These are phyloP conservation scores for Zosterops pallidus DNA, from an alignment of 2,113 vertebrate species.

Conservation along the genomic window DNA sequence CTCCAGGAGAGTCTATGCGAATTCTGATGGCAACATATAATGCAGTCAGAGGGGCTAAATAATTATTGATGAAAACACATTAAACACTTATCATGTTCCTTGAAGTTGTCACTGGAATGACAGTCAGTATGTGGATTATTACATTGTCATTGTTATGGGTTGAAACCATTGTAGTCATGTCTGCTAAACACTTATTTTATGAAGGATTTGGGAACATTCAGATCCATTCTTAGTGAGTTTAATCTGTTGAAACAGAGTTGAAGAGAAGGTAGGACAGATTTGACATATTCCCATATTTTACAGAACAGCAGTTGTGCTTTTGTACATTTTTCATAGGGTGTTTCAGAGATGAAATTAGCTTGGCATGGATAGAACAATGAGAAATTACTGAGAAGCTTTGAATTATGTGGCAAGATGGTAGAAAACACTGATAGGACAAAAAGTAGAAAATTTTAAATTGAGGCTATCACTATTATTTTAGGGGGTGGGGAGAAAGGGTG, in stretches of 20 bases:
- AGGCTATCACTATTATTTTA: neutral
- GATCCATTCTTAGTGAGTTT: neutral
- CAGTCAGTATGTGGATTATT: neutral
- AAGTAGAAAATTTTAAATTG: neutral
- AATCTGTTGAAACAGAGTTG: neutral
- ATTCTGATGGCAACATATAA: neutral
- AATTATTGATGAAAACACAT: neutral
- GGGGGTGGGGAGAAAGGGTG: accelerated
- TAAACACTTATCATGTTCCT: neutral
- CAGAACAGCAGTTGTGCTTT: neutral
- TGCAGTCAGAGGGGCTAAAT: neutral
- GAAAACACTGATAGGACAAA: neutral
- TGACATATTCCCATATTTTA: neutral
- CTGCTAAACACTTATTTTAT: neutral
- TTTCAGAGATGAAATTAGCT: neutral
- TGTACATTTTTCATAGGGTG: neutral
- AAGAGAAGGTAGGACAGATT: neutral
- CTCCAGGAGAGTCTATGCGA: neutral
- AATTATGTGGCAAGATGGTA: neutral
- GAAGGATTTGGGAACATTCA: neutral
- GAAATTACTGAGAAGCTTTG: neutral
- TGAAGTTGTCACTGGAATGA: neutral
- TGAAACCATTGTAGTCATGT: neutral
- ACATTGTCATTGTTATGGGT: neutral
- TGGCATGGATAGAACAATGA: neutral